A percentile compares a stretch with the other conserved stretches of the same genome.
These are phyloP conservation scores for Drosophila diplacantha DNA, from an alignment of 2,888 invertebrate species.

Conservation along the genomic window DNA sequence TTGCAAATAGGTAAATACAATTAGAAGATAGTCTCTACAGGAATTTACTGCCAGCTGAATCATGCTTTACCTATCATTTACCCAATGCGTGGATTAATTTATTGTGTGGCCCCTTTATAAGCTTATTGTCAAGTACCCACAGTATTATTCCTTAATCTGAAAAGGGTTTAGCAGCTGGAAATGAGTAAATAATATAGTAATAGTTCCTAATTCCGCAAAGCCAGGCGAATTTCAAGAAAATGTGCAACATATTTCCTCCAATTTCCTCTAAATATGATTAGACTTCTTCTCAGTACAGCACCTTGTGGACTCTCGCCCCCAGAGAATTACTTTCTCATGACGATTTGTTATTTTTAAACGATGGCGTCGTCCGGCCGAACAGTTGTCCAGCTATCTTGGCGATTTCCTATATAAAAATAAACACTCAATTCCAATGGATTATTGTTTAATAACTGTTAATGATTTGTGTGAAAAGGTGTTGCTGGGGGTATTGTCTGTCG, in stretches of 20 bases:
- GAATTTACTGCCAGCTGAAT: conserved; percentile 2
- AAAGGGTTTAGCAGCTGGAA: background rate
- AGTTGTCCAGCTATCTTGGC: conserved; percentile 44
- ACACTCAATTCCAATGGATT: conserved; percentile 28
- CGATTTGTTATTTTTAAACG: conserved; percentile 54
- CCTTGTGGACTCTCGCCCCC: conserved; percentile 15
- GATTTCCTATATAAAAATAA: conserved; percentile 50
- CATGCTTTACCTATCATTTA: background rate
- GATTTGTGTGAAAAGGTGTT: conserved; percentile 52
- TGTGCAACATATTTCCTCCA: background rate
- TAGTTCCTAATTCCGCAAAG: background rate
- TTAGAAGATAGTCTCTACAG: background rate
- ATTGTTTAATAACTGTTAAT: conserved; percentile 70
- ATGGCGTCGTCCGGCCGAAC: conserved; percentile 40
- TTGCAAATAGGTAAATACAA: background rate
- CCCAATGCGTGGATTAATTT: conserved; percentile 2
- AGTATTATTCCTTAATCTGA: background rate
- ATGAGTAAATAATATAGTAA: background rate
- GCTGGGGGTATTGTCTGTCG: conserved; percentile 33
- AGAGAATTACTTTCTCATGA: conserved; percentile 16
- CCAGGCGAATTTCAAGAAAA: background rate
- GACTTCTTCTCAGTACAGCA: conserved; percentile 8
- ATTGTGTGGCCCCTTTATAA: background rate
- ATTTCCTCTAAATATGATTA: background rate
- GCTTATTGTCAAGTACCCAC: background rate